phyloP scores from a whole-genome alignment of 1,140 invertebrate species.

The Macrocentrus cingulum region DNA sequence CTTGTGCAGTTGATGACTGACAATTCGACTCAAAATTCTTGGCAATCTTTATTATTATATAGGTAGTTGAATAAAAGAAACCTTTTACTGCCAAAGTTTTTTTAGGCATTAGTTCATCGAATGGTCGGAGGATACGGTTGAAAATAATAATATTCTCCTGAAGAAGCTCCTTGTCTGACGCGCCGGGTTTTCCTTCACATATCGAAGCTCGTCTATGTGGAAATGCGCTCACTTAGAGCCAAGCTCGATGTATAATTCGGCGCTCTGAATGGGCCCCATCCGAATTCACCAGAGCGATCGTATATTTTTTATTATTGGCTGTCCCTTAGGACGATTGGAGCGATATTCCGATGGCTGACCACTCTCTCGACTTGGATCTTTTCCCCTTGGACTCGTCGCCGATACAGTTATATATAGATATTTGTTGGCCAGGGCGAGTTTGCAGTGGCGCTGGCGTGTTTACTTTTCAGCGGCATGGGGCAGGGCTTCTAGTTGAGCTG shows the following conservation, averaged over 20 bases:
- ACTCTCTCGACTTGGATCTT: slow-evolving; percentile 43
- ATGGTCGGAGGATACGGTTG: no score
- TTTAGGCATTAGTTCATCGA: no score
- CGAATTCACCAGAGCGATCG: slow-evolving; percentile 37
- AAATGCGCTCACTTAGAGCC: slow-evolving; percentile 58
- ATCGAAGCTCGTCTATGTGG: slow-evolving; percentile 57
- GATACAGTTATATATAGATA: no score
- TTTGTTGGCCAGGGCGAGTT: no score
- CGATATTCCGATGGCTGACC: slow-evolving; percentile 51
- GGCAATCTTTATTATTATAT: no score
- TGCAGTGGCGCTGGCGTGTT: slow-evolving; percentile 22
- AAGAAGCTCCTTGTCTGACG: slow-evolving; percentile 9
- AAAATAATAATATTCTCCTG: slow-evolving; percentile 32
- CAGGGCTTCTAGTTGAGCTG: slow-evolving; percentile 32
- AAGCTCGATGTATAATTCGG: slow-evolving; percentile 53
- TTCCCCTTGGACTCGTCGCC: no score
- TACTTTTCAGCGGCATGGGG: slow-evolving; percentile 27
- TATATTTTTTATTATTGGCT: slow-evolving; percentile 58
- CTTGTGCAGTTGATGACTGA: no score
- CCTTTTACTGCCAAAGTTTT: no score
- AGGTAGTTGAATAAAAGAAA: no score
- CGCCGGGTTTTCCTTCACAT: slow-evolving; percentile 44
- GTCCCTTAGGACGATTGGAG: slow-evolving; percentile 30
- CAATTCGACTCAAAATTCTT: no score
- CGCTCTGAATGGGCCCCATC: slow-evolving; percentile 29